Conservation (phyloP, 2,888 invertebrate species). For the Pammene fasciana region DNA sequence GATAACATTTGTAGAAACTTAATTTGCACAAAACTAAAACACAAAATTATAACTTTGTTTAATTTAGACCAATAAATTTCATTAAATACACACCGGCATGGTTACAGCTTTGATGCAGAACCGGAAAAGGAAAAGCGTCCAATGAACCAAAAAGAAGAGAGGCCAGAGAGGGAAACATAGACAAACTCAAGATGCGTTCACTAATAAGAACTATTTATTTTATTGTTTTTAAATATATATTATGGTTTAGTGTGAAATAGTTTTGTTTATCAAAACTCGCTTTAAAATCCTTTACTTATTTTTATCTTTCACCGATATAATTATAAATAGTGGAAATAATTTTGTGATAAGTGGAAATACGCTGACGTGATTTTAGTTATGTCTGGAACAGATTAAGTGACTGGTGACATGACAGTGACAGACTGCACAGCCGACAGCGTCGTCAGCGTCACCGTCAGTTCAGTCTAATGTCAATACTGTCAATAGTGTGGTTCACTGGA, state of each 20-base stretch:
- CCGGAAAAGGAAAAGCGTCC: slow-evolving; percentile 80
- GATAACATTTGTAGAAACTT: slow-evolving; percentile 48
- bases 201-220: slow-evolving; percentile 30
- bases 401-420: too few relatives aligned
- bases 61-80: slow-evolving; percentile 58
- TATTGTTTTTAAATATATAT: background rate
- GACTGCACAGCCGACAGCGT: too few relatives aligned
- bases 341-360: too few relatives aligned
- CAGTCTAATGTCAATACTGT: too few relatives aligned
- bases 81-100: slow-evolving; percentile 83
- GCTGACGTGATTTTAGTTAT: too few relatives aligned
- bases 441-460: too few relatives aligned
- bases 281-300: background rate
- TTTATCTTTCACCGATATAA: too few relatives aligned
- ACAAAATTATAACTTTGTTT: slow-evolving; percentile 53
- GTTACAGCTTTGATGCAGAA: slow-evolving; percentile 83
- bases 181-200: slow-evolving; percentile 18
- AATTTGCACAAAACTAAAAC: slow-evolving; percentile 54
- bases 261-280: background rate
- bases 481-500: too few relatives aligned
- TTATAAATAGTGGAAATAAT: too few relatives aligned
- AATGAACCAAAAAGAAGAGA: slow-evolving; percentile 64
- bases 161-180: slow-evolving; percentile 49
- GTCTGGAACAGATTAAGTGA: too few relatives aligned
- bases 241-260: background rate